These are phyloP conservation scores for Camptogramma bilineatum DNA, from an alignment of 2,888 invertebrate species.

Conservation along the genomic window DNA sequence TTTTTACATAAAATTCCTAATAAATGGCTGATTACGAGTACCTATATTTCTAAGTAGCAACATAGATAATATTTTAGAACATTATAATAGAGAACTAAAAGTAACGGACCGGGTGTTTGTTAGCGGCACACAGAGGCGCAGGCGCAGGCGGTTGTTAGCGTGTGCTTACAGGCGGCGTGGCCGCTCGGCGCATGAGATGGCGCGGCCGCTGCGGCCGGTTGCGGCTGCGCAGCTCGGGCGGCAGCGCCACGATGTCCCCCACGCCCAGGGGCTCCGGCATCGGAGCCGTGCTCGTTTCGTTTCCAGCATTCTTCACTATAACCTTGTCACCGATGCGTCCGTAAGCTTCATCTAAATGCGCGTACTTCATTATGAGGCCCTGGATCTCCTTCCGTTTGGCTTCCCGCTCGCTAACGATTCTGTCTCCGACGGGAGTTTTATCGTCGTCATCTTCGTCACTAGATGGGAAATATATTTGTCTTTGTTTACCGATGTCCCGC, in stretches of 20 bases:
- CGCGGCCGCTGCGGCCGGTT: constrained; percentile 73
- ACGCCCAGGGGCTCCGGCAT: constrained; percentile 70
- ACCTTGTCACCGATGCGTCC: constrained; percentile 78
- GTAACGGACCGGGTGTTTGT: constrained; percentile 78
- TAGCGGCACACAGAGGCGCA: constrained; percentile 80
- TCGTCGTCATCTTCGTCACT: constrained; percentile 85
- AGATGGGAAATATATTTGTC: constrained; percentile 79
- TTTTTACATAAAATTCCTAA: neutral
- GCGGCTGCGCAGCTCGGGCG: constrained; percentile 77
- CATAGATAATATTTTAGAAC: constrained; percentile 6
- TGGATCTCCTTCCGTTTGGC: constrained; percentile 93
- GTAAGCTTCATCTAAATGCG: constrained; percentile 90
- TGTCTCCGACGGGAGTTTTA: constrained; percentile 83
- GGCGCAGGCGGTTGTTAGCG: constrained; percentile 78
- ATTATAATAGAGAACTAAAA: constrained; percentile 50
- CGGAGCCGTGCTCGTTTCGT: constrained; percentile 51
- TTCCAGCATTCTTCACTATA: constrained; percentile 58
- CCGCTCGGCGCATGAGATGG: constrained; percentile 82
- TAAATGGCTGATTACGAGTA: neutral
- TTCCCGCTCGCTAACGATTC: constrained; percentile 89
- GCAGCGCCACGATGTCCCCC: constrained; percentile 75
- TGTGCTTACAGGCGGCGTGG: constrained; percentile 85
- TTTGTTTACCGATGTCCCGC: constrained; percentile 72
- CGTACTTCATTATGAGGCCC: constrained; percentile 92
- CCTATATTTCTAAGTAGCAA: neutral